phyloP scores from a whole-genome alignment of 2,113 vertebrate genomes.

The Solea senegalensis region DNA sequence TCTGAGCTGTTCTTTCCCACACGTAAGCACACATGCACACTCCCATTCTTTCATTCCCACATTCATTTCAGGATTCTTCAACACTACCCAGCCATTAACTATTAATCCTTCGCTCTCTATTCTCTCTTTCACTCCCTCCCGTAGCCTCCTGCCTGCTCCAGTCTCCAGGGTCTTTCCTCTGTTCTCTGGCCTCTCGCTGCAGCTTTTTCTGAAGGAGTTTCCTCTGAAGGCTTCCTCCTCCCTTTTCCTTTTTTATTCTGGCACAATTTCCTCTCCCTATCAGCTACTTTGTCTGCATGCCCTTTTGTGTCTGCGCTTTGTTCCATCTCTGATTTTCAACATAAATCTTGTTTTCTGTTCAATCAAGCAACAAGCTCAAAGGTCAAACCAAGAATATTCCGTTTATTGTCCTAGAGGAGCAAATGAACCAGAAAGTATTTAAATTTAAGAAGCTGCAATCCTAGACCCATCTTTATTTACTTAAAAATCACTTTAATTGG shows the following conservation, averaged over 20 bases:
- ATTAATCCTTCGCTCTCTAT: constrained; percentile 59
- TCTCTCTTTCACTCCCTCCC: constrained; percentile 28
- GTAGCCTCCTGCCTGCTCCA: not conserved
- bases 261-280: constrained; percentile 32
- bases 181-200: constrained; percentile 43
- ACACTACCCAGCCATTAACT: constrained; percentile 55
- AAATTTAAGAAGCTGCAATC: too few species aligned
- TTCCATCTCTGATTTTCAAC: constrained; percentile 2
- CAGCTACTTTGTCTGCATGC: constrained; percentile 10
- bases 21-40: not conserved
- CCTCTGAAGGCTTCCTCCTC: constrained; percentile 52
- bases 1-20: constrained; percentile 31
- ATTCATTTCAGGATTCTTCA: constrained; percentile 41
- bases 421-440: too few species aligned
- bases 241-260: constrained; percentile 34
- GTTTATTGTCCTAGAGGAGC: too few species aligned
- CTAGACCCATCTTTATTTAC: too few species aligned
- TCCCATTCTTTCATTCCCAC: constrained; percentile 37
- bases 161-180: constrained; percentile 53
- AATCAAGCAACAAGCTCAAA: not conserved
- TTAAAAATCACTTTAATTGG: too few species aligned
- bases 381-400: too few species aligned
- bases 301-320: not conserved
- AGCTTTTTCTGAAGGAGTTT: constrained; percentile 44
- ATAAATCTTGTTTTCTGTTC: constrained; percentile 10